These are phyloP conservation scores for Tyto alba DNA, from an alignment of 2,113 vertebrate genomes.

Conservation along the genomic window DNA sequence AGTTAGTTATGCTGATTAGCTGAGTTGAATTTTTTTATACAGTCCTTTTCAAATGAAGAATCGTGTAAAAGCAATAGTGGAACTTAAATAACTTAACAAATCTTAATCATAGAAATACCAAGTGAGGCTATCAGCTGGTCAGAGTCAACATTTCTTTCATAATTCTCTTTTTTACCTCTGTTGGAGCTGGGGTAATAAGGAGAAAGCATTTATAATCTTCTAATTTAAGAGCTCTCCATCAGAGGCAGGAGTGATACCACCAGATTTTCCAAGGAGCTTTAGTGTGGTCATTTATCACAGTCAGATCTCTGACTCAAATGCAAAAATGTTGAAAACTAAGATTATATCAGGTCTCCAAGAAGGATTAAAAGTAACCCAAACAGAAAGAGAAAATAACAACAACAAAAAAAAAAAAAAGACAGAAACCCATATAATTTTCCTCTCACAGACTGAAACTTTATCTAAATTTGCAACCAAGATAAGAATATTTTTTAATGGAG, in stretches of 20 bases:
- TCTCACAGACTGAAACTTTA: neutral
- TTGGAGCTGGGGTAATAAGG: neutral
- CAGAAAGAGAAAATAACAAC: neutral
- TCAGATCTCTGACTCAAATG: neutral
- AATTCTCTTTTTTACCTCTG: neutral
- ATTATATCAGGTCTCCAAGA: neutral
- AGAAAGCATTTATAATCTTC: neutral
- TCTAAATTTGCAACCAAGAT: neutral
- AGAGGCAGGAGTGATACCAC: neutral
- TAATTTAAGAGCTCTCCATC: neutral
- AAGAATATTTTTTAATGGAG: conserved; percentile 16
- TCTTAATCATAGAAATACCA: neutral
- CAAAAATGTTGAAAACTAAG: neutral
- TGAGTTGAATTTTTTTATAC: neutral
- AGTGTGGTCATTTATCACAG: neutral
- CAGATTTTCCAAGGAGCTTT: neutral
- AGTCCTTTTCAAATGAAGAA: neutral
- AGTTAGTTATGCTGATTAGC: neutral
- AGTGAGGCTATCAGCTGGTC: neutral
- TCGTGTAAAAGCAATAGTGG: neutral
- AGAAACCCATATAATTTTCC: neutral
- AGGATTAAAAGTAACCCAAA: neutral
- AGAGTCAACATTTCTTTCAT: neutral
- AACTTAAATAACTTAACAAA: neutral
- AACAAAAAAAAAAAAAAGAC: neutral